Evolutionary conservation across 2,113 vertebrate species (phyloP), one percentile per base, ranked within the genome.

Genomic region (Lipotes vexillifer): DNA sequence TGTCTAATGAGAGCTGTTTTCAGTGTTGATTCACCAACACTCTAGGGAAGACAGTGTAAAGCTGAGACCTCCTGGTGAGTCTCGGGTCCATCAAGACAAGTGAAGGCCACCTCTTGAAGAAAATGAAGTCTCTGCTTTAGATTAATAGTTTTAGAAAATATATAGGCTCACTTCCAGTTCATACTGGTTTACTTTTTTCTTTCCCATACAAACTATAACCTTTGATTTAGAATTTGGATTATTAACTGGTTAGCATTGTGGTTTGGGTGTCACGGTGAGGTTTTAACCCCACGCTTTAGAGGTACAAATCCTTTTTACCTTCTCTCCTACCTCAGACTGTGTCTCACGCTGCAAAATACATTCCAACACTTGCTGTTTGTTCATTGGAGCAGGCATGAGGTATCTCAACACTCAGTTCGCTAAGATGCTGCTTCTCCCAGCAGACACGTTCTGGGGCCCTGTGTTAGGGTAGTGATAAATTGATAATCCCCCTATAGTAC

Each of bases 1-100:
- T 94, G 84, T 96, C 87, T 97, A 96, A 96, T 78, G 96, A 98
- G 86, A 93, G 69, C 80, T 66, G 65, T 93, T 98, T 94, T 87
- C 83, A 93, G 82, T 93, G 78, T 78, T 92, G 65, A 88, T 97
- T 92, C 89, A 46, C 57, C 93, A 97, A 84, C 18, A 80, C n/a
- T 44, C 10, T 65, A 57, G 49, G 49, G 83, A 94, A 93, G 91
- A 86, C 46, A 93, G 36, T 59, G 49, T 8, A 94, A 84, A 55
- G 36, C 59, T 15, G n/a, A 93, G 87, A 72, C 69, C 29, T 71
- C 72, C 89, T 69, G 14, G 44, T 31, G 65, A 69, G 87, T 14
- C 46, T 49, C 49, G 44, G 68, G 61, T 52, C 44, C 61, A 21
- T 57, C 33, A 0, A 78, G 68, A 89, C 18, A 77, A 44, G 36